phyloP scores from a whole-genome alignment of 2,113 vertebrate genomes.

The Percina caprodes region DNA sequence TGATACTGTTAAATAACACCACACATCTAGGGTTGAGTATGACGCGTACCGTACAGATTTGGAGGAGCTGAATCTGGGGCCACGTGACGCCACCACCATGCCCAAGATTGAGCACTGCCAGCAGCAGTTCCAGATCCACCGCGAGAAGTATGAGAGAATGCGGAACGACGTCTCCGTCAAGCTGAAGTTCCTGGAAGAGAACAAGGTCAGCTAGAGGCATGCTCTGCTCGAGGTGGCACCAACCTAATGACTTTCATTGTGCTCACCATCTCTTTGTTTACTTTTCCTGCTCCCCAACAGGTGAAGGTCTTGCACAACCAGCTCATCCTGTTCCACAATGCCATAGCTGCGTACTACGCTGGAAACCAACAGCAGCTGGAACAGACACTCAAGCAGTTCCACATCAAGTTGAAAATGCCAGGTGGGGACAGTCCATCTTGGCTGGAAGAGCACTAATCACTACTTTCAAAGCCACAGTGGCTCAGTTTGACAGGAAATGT shows the following conservation, averaged over 20 bases:
- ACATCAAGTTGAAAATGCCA: slow-evolving; percentile 99
- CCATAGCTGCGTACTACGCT: slow-evolving; percentile 95
- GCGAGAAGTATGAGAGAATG: slow-evolving; percentile 98
- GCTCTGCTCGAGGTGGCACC: neutral
- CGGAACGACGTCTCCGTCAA: slow-evolving; percentile 94
- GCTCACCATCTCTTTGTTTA: neutral
- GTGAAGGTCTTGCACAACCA: slow-evolving; percentile 99
- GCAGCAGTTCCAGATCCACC: slow-evolving; percentile 92
- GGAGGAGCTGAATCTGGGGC: slow-evolving; percentile 96
- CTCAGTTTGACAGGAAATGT: slow-evolving; percentile 53
- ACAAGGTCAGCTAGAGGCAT: slow-evolving; percentile 87
- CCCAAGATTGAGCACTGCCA: slow-evolving; percentile 96
- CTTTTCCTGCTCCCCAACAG: slow-evolving; percentile 74
- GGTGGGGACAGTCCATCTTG: slow-evolving; percentile 94
- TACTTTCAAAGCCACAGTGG: neutral
- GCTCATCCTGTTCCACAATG: slow-evolving; percentile 97
- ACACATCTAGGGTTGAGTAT: slow-evolving; percentile 89
- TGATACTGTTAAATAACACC: neutral
- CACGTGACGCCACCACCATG: slow-evolving; percentile 92
- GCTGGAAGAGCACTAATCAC: slow-evolving; percentile 93
- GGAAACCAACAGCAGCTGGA: slow-evolving; percentile 99
- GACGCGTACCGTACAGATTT: slow-evolving; percentile 97
- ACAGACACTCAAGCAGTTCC: slow-evolving; percentile 98
- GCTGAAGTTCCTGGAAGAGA: slow-evolving; percentile 97
- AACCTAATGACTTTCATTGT: neutral